Evolutionary conservation across 2,113 vertebrate species (phyloP), one percentile per base, ranked within the genome.

Genomic region (Narcine bancroftii): DNA sequence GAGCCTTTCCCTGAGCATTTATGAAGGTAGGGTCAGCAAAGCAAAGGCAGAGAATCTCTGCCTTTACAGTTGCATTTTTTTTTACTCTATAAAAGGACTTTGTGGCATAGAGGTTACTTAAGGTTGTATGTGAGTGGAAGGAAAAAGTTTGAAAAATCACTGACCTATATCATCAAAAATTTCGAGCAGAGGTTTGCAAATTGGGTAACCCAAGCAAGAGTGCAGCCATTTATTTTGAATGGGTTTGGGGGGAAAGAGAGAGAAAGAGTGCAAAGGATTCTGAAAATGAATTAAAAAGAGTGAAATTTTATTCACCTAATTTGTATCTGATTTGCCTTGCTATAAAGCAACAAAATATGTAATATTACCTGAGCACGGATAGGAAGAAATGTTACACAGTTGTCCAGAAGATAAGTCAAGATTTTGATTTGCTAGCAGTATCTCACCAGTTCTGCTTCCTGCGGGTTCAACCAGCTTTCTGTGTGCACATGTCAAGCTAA

Each of bases 281-380:
- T 56, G 33, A n/a, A 10, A 85, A 87, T 33, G 45, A 47, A 81
- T 26, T 26, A 9, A 11, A 6, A 50, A n/a, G 39, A 47, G 1
- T 53, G 7, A 60, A 53, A 60, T 56, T n/a, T 56, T 15, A n/a
- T 60, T 60, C 17, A 0, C n/a, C n/a, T 36, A 6, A 7, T 53
- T 5, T 53, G 47, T 26, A 33, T 21, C 53, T 9, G 33, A 7
- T 60, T 60, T 36, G 33, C 33, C 11, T 60, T 60, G 50, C 50
- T 87, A n/a, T 60, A 87, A 36, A 0, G 53, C n/a, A 85, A 85
- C 47, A 29, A 1, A 60, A 56, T 85, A n/a, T 60, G 6, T 87
- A 24, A 69, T 69, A n/a, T 87, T 87, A 87, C 81, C 81, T 60
- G 53, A 87, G 33, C 33, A 56, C 53, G n/a, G 81, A 85, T 56